A percentile compares a stretch with the other conserved stretches of the same genome.
These are phyloP conservation scores for Procambarus clarkii DNA, from an alignment of 1,140 invertebrate genomes.

Conservation along the genomic window DNA sequence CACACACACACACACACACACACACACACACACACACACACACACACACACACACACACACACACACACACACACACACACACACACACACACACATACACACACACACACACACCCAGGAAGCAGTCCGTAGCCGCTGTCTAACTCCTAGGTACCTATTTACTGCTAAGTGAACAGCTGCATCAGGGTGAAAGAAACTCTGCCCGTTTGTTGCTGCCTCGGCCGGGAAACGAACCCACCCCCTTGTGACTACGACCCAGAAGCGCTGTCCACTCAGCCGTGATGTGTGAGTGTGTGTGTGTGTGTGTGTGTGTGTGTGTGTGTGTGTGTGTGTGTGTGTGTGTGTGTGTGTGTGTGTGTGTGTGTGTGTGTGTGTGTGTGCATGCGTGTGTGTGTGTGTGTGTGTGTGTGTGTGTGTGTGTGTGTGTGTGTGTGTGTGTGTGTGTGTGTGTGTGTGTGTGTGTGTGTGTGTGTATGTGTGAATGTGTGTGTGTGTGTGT, in stretches of 20 bases:
- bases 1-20: too few relatives aligned
- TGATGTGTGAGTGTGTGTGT: slow-evolving; percentile 13
- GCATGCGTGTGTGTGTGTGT: slow-evolving; percentile 23
- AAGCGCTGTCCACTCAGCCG: background rate
- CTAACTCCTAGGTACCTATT: too few relatives aligned
- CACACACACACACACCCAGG: background rate
- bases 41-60: background rate
- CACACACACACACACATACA: slow-evolving; percentile 12
- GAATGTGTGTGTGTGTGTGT: too few relatives aligned
- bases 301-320: slow-evolving; percentile 57
- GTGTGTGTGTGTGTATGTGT: too few relatives aligned
- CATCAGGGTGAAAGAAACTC: too few relatives aligned
- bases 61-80: slow-evolving; percentile 30
- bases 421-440: slow-evolving; percentile 2
- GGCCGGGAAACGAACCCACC: background rate
- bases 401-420: slow-evolving; percentile 1
- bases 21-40: background rate
- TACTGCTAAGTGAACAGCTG: too few relatives aligned
- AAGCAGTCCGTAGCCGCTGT: too few relatives aligned
- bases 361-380: slow-evolving; percentile 34
- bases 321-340: slow-evolving; percentile 45
- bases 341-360: slow-evolving; percentile 39
- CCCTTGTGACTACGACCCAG: background rate
- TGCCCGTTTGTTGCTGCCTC: too few relatives aligned
- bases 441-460: slow-evolving; percentile 5